Percentiles rank a stretch among this genome's conserved stretches.
Evolutionary conservation across 2,888 invertebrate genomes (phyloP).

Genomic region (Chalcis sispes): DNA sequence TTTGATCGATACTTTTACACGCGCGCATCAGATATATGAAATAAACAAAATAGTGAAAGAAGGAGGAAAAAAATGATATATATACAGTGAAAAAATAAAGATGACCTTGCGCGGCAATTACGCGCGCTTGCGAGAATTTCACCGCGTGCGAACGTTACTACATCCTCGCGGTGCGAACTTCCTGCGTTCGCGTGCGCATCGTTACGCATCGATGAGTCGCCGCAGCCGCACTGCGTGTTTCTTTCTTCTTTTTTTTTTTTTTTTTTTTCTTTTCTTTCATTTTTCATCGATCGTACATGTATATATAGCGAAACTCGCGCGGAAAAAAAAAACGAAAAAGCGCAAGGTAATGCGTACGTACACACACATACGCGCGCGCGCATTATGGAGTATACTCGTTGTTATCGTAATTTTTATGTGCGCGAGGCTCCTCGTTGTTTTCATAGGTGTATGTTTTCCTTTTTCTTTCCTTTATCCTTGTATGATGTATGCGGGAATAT

Average conservation of each 20-base stretch:
- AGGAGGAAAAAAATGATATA: background rate
- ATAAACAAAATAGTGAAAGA: background rate
- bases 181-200: conserved; percentile 37
- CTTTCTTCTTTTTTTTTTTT: conserved; percentile 15
- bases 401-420: too few relatives aligned
- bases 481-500: too few relatives aligned
- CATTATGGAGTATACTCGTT: too few relatives aligned
- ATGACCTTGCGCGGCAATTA: conserved; percentile 56
- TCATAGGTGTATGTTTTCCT: too few relatives aligned
- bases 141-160: conserved; percentile 47
- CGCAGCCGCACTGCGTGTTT: too few relatives aligned
- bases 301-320: conserved; percentile 6
- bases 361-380: too few relatives aligned
- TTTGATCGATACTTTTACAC: background rate
- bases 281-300: too few relatives aligned
- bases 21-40: background rate
- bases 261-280: background rate
- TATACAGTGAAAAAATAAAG: too few relatives aligned
- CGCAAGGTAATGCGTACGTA: background rate
- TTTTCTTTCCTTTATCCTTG: too few relatives aligned
- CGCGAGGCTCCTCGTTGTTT: too few relatives aligned
- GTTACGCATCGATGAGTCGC: conserved; percentile 51
- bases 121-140: conserved; percentile 55
- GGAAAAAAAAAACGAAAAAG: too few relatives aligned
- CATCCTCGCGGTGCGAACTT: conserved; percentile 36